Conservation (phyloP, 2,797 vertebrate species). For the Trichosurus vulpecula region DNA sequence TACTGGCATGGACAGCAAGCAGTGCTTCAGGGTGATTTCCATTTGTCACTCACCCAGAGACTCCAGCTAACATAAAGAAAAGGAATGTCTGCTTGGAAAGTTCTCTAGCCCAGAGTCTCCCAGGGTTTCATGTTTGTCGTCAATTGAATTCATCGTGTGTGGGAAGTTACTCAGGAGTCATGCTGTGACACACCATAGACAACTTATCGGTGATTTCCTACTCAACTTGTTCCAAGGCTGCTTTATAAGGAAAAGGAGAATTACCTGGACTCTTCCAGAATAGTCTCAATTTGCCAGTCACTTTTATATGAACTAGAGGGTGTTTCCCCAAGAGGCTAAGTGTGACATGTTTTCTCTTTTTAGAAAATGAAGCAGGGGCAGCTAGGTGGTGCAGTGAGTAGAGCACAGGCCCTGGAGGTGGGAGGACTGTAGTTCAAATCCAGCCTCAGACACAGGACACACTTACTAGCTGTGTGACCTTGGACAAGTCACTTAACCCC, state of each 20-base stretch:
- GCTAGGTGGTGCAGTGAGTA: too few relatives aligned
- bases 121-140: conserved; percentile 38
- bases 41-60: conserved; percentile 53
- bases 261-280: neutral
- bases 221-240: neutral
- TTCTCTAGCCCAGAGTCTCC: neutral
- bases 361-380: too few relatives aligned
- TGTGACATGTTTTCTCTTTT: neutral
- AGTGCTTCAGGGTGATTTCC: conserved; percentile 59
- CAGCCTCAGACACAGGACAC: too few relatives aligned
- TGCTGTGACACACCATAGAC: neutral
- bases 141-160: conserved; percentile 48
- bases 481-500: too few relatives aligned
- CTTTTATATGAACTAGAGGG: neutral
- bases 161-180: conserved; percentile 40
- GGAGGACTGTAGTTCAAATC: too few relatives aligned
- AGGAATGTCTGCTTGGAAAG: conserved; percentile 31
- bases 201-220: neutral
- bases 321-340: neutral
- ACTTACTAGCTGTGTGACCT: too few relatives aligned
- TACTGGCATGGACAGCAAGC: conserved; percentile 45
- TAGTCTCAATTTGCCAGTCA: conserved; percentile 6
- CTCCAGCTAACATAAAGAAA: neutral
- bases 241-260: neutral
- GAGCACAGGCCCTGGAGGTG: too few relatives aligned